Conservation (phyloP, 2,113 vertebrate species). For the Condylura cristata region DNA sequence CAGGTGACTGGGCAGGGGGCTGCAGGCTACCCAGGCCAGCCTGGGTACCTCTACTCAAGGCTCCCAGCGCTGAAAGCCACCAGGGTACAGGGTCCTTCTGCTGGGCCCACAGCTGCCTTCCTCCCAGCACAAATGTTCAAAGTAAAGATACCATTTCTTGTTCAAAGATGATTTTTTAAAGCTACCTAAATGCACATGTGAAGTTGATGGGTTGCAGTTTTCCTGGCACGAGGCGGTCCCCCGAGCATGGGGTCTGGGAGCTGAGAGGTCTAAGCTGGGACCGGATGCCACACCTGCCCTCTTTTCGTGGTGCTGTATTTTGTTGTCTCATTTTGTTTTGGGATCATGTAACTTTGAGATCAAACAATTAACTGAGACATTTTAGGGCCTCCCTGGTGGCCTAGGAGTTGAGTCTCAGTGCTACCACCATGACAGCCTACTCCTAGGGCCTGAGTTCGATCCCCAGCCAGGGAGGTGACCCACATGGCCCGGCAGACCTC, state of each 20-base stretch:
- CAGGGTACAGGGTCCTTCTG: not conserved
- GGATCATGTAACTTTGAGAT: slow-evolving; percentile 37
- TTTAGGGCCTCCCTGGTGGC: not conserved
- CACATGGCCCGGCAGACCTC: too few species aligned
- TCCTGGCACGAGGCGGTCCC: not conserved
- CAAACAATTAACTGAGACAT: slow-evolving; percentile 38
- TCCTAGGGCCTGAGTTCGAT: too few species aligned
- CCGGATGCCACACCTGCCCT: slow-evolving; percentile 2
- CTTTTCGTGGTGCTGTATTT: slow-evolving; percentile 7
- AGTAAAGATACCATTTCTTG: not conserved
- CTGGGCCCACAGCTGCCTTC: not conserved
- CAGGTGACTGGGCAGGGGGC: not conserved
- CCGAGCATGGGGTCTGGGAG: not conserved
- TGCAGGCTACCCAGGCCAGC: not conserved
- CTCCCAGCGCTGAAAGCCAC: not conserved
- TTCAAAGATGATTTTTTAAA: not conserved
- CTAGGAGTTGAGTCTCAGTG: too few species aligned
- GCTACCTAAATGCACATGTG: not conserved
- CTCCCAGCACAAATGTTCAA: not conserved
- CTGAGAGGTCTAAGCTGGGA: not conserved
- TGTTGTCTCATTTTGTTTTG: slow-evolving; percentile 19
- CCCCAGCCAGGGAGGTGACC: too few species aligned
- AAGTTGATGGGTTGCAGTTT: not conserved
- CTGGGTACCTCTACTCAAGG: not conserved
- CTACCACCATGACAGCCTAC: too few species aligned